Conservation (phyloP, 2,888 invertebrate genomes). For the Syrista parreyssii region DNA sequence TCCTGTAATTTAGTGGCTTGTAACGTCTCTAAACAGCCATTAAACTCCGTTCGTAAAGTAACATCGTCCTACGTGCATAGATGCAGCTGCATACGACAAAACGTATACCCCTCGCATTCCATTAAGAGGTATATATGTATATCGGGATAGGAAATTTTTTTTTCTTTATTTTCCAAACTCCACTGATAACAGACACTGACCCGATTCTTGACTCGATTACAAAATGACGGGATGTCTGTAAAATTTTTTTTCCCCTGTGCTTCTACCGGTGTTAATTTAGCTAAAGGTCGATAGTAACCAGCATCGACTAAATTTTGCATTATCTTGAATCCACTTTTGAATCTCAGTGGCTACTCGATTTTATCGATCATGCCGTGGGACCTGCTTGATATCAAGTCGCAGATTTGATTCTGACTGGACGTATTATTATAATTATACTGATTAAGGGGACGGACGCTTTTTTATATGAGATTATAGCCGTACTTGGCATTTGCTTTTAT, state of each 20-base stretch:
- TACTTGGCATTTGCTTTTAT: not conserved
- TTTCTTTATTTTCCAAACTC: not conserved
- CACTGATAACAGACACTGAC: not conserved
- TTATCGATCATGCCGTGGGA: not conserved
- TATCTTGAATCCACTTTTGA: not conserved
- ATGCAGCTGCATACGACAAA: not conserved
- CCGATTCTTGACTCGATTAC: too few relatives aligned
- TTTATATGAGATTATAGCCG: too few relatives aligned
- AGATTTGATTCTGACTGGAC: not conserved
- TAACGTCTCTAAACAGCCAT: constrained; percentile 1
- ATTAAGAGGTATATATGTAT: not conserved
- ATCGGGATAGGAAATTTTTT: not conserved
- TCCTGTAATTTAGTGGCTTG: constrained; percentile 1
- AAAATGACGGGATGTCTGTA: too few relatives aligned
- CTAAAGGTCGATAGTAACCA: too few relatives aligned
- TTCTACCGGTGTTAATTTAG: too few relatives aligned
- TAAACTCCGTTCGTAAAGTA: not conserved
- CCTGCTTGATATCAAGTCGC: not conserved
- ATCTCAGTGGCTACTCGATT: not conserved
- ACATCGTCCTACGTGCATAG: not conserved
- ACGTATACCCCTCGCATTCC: not conserved
- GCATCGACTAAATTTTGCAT: too few relatives aligned
- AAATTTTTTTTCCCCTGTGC: too few relatives aligned
- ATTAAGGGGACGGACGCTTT: too few relatives aligned
- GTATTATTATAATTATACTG: not conserved